These are phyloP conservation scores for Halesus radiatus DNA, from an alignment of 1,140 invertebrate species.

Conservation along the genomic window DNA sequence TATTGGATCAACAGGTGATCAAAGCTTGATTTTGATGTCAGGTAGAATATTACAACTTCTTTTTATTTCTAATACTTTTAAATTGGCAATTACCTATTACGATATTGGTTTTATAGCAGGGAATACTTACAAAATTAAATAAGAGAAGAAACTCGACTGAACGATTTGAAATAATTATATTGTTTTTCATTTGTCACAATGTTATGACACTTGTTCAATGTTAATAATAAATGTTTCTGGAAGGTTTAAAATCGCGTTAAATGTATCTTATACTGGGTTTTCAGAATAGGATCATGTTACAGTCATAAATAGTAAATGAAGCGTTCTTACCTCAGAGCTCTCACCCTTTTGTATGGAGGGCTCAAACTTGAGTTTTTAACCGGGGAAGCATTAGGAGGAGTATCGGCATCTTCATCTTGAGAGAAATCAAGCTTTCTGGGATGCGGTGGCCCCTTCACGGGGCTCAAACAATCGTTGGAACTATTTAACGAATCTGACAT, in stretches of 20 bases:
- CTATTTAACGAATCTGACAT: constrained; percentile 61
- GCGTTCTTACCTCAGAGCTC: constrained; percentile 74
- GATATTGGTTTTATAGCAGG: too few species aligned
- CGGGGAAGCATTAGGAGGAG: constrained; percentile 59
- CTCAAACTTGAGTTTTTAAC: constrained; percentile 61
- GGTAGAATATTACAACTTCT: not conserved
- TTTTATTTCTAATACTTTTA: too few species aligned
- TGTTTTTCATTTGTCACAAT: constrained; percentile 4
- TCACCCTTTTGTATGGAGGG: constrained; percentile 86
- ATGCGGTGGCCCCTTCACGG: constrained; percentile 64
- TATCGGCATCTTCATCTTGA: constrained; percentile 64
- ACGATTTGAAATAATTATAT: too few species aligned
- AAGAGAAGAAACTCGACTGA: too few species aligned
- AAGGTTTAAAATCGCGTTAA: not conserved
- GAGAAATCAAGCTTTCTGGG: constrained; percentile 67
- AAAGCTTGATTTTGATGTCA: constrained; percentile 25
- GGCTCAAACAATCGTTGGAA: constrained; percentile 66
- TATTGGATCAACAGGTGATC: constrained; percentile 10
- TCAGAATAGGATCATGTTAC: constrained; percentile 20
- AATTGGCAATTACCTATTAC: too few species aligned
- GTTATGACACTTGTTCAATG: not conserved
- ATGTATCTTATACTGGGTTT: not conserved
- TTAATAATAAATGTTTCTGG: constrained; percentile 57
- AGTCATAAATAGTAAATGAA: constrained; percentile 29
- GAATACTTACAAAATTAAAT: too few species aligned